These are phyloP conservation scores for Acleris emargana DNA, from an alignment of 2,888 invertebrate species.

Conservation along the genomic window DNA sequence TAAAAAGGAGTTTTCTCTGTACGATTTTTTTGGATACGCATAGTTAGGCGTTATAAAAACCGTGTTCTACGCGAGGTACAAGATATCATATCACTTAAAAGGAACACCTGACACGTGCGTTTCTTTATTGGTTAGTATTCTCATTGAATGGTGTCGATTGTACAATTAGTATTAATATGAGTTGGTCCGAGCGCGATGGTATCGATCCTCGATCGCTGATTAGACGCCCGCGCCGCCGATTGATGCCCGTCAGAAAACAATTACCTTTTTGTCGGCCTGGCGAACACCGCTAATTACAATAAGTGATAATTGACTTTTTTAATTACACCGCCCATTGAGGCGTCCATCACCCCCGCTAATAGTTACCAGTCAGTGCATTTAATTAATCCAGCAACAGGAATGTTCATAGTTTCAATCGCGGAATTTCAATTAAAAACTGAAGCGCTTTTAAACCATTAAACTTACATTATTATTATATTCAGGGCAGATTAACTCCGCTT, in stretches of 20 bases:
- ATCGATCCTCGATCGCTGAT: conserved; percentile 30
- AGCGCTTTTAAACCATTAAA: conserved; percentile 45
- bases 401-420: conserved; percentile 68
- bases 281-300: conserved; percentile 79
- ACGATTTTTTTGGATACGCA: conserved; percentile 60
- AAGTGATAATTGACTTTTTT: conserved; percentile 80
- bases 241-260: conserved; percentile 76
- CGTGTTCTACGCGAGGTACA: conserved; percentile 37
- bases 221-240: conserved; percentile 49
- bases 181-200: conserved; percentile 15
- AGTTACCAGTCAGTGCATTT: conserved; percentile 82
- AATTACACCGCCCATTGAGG: conserved; percentile 77
- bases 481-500: conserved; percentile 27
- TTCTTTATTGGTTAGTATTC: neutral
- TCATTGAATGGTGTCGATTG: conserved; percentile 17
- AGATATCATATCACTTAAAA: neutral
- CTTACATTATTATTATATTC: conserved; percentile 36
- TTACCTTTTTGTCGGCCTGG: conserved; percentile 75
- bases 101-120: neutral
- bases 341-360: conserved; percentile 73
- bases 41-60: conserved; percentile 42
- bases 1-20: conserved; percentile 68
- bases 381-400: conserved; percentile 68
- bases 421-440: conserved; percentile 72
- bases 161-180: conserved; percentile 33